Conservation (phyloP, 2,113 vertebrate genomes). For the Eubucco bourcierii region DNA sequence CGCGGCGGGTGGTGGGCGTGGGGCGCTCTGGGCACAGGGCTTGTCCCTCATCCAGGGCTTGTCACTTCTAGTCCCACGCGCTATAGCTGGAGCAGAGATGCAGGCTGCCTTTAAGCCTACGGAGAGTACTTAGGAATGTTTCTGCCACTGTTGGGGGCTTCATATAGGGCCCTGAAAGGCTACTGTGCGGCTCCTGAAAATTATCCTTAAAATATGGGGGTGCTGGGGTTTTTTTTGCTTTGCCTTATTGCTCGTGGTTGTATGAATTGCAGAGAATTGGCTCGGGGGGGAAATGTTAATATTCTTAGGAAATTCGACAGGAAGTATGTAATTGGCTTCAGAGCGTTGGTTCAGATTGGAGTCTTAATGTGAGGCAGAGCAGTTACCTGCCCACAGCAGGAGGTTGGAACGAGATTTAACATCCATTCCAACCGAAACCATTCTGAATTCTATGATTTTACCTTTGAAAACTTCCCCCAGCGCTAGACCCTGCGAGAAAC, state of each 20-base stretch:
- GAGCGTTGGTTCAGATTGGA: background rate
- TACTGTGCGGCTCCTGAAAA: rapidly evolving
- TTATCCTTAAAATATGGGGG: rapidly evolving
- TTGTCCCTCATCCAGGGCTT: background rate
- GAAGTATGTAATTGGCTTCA: rapidly evolving
- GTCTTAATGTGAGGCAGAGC: rapidly evolving
- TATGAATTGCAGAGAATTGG: rapidly evolving
- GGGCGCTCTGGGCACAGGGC: background rate
- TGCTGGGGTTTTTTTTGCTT: rapidly evolving
- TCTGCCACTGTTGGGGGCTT: background rate
- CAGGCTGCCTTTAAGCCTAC: background rate
- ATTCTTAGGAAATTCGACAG: background rate
- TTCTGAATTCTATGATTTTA: rapidly evolving
- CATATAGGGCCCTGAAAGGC: rapidly evolving
- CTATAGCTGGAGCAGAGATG: background rate
- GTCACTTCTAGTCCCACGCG: rapidly evolving
- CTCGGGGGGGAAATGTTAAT: background rate
- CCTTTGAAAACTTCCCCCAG: background rate
- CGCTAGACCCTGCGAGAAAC: rapidly evolving
- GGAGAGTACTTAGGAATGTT: rapidly evolving
- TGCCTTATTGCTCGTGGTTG: rapidly evolving
- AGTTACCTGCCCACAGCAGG: background rate
- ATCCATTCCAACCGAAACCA: background rate
- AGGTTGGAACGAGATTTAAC: too few relatives aligned
- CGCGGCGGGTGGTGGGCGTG: background rate